Evolutionary conservation across 2,113 vertebrate species (phyloP), one percentile per base, ranked within the genome.

Genomic region (Dasypus novemcinctus): DNA sequence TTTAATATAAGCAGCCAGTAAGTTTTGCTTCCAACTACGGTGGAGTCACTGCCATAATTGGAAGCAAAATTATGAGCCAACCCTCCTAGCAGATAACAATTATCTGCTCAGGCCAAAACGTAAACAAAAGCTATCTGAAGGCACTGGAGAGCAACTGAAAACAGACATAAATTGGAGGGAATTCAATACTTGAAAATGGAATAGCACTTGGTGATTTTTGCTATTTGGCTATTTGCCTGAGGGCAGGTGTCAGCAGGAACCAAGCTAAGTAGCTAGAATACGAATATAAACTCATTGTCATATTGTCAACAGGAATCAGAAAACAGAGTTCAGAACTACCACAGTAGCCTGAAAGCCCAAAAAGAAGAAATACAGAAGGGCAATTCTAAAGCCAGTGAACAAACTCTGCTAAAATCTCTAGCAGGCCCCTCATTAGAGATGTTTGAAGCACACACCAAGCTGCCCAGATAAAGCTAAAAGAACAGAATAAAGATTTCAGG

Each of bases 381-480:
- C 31, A 23, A 8, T 38, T 36, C 79, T 12, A 25, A 25, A 5
- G 18, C 18, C 52, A 25, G 20, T 33, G 81, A 23, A 5, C 12
- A 33, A 71, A 21, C 11, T 36, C 4, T 17, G 63, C 76, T 43
- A 1, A 33, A 79, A 36, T 57, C 83, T 64, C 54, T 20, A 17
- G 63, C 59, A 72, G 29, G 23, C 61, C 12, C 43, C 38, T 10
- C 63, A 61, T 23, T 14, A 17, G 0, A 6, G 41, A 74, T 29
- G 4, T 6, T 15, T 15, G 12, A 12, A 38, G 84, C 14, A 46
- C 27, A 74, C 36, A 52, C 21, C 31, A 15, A 49, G 79, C 43
- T 0, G 2, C 29, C 33, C 9, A 20, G 61, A 3, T 10, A 20
- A 14, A 25, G n/a, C 12, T 9, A 21, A 13, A 31, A 57, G 0